Evolutionary conservation across 2,113 vertebrate genomes (phyloP), one percentile per base, ranked within the genome.

Genomic region (Dicaeum eximium): DNA sequence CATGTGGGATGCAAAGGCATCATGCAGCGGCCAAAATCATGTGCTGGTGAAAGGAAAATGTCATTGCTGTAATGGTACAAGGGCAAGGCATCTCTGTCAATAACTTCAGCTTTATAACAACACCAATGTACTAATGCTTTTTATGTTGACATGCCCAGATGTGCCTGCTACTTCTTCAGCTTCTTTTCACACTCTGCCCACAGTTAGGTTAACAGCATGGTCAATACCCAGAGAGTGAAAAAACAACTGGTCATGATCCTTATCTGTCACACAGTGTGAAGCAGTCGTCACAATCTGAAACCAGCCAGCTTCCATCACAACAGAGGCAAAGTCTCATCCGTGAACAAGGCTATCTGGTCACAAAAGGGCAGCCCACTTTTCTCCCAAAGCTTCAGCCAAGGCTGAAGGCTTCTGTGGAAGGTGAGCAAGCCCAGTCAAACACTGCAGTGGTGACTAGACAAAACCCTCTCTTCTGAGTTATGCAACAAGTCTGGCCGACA

Each of bases 401-500:
- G 54, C 23, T 56, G 25, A 75, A 58, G 22, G 3, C 21, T 48
- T 67, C 37, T 37, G 19, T 21, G 19, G 37, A 65, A 90, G 30
- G 7, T 24, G 9, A 75, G 12, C 14, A 80, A 47, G 16, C 23
- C n/a, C n/a, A n/a, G n/a, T 77, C 18, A 45, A 69, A 60, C 11
- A 23, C 11, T 48, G 13, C 7, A 23, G 31, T 2, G 1, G 27
- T 38, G 30, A 65, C 8, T 33, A 24, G 13, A 38, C 27, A 64
- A 74, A 89, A 30, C 3, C n/a, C n/a, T n/a, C n/a, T 60, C 20
- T 51, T 35, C 15, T 35, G 30, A 44, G 10, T 42, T 60, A 45
- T 0, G 4, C 27, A 60, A 25, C 18, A 47, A 42, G 16, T 47
- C 9, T 1, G 2, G 51, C 22, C 0, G 0, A 33, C 17, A 38